Percentiles rank a stretch among this genome's conserved stretches.
phyloP scores from a whole-genome alignment of 92 coral and sea anemone species.

The Hydrozoanthus gracilis region DNA sequence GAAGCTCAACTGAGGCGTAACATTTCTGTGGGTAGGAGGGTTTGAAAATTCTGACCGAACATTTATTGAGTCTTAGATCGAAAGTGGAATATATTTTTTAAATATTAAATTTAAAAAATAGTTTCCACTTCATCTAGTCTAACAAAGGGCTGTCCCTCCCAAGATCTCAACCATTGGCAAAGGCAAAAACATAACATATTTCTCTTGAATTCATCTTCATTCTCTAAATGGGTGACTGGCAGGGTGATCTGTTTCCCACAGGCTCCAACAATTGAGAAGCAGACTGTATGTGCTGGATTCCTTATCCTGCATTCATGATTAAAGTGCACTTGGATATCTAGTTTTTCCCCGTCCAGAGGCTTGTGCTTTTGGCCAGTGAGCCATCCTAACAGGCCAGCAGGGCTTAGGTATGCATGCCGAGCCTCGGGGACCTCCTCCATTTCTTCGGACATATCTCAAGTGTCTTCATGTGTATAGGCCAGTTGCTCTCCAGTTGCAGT shows the following conservation, averaged over 20 bases:
- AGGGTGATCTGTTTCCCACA: constrained; percentile 47
- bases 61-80: too few species aligned
- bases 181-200: too few species aligned
- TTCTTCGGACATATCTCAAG: neutral
- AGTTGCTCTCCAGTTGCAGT: constrained; percentile 13
- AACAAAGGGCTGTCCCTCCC: too few species aligned
- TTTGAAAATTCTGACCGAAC: too few species aligned
- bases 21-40: too few species aligned
- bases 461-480: constrained; percentile 1
- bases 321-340: constrained; percentile 17
- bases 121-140: too few species aligned
- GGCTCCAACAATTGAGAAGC: constrained; percentile 52
- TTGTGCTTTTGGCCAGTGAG: constrained; percentile 49
- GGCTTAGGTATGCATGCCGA: constrained; percentile 36
- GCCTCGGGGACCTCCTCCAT: neutral
- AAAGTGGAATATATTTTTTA: too few species aligned
- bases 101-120: too few species aligned
- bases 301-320: constrained; percentile 47
- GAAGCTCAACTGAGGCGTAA: too few species aligned
- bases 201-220: constrained; percentile 31
- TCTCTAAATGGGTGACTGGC: constrained; percentile 45
- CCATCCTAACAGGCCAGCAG: constrained; percentile 54
- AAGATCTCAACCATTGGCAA: too few species aligned
- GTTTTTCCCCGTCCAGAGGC: constrained; percentile 42
- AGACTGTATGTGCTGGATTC: constrained; percentile 21